phyloP scores from a whole-genome alignment of 2,888 invertebrate genomes.

The Drosophila algonquin region DNA sequence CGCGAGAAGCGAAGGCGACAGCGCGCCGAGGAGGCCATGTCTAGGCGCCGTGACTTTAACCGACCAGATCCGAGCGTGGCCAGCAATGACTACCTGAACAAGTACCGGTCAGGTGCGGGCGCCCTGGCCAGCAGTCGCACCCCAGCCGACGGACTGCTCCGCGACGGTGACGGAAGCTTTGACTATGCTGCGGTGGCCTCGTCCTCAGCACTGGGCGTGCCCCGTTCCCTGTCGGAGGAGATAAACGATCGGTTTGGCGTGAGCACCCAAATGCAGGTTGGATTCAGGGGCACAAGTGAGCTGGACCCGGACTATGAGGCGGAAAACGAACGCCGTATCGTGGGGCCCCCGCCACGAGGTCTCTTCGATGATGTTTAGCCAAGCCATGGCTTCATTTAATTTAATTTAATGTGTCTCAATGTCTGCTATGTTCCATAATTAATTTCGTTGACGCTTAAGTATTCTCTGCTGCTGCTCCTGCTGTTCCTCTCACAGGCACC shows the following conservation, averaged over 20 bases:
- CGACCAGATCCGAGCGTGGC: slow-evolving; percentile 57
- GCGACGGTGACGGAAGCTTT: slow-evolving; percentile 88
- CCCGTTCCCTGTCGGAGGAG: slow-evolving; percentile 85
- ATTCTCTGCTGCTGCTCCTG: slow-evolving; percentile 50
- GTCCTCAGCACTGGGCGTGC: slow-evolving; percentile 80
- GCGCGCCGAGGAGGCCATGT: slow-evolving; percentile 91
- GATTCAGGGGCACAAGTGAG: slow-evolving; percentile 77
- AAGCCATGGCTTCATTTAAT: slow-evolving; percentile 27
- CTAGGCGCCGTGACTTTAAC: slow-evolving; percentile 85
- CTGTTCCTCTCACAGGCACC: slow-evolving; percentile 55
- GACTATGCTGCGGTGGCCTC: slow-evolving; percentile 88
- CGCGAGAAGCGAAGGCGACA: slow-evolving; percentile 93
- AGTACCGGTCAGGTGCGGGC: slow-evolving; percentile 68
- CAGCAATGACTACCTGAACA: slow-evolving; percentile 68
- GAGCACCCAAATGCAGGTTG: slow-evolving; percentile 86
- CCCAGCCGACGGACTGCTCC: slow-evolving; percentile 87
- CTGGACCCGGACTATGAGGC: slow-evolving; percentile 78
- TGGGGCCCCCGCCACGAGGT: slow-evolving; percentile 90
- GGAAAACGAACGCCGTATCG: slow-evolving; percentile 83
- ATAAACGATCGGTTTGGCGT: slow-evolving; percentile 88
- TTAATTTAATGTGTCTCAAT: slow-evolving; percentile 29
- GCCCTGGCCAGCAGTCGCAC: slow-evolving; percentile 54
- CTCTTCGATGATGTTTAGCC: slow-evolving; percentile 92
- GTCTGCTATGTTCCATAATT: slow-evolving; percentile 46
- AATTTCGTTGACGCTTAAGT: slow-evolving; percentile 47